Evolutionary conservation across 1,140 invertebrate species (phyloP).

Genomic region (Leptinotarsa lineolata): DNA sequence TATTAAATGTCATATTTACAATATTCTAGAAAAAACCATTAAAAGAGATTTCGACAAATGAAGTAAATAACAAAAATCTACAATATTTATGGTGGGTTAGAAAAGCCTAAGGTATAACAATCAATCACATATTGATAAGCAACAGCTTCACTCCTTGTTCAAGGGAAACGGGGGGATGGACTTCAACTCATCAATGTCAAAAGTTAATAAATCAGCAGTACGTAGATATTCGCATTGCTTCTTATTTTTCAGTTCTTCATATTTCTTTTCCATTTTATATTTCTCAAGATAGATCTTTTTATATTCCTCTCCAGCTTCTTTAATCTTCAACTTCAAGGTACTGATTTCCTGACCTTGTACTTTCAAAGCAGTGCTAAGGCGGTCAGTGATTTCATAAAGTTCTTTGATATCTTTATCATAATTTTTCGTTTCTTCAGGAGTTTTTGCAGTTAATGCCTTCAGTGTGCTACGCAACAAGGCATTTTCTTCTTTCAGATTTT

Average conservation of each 20-base stretch:
- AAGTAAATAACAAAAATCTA: too few species aligned
- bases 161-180: conserved; percentile 45
- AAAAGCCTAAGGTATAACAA: too few species aligned
- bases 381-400: conserved; percentile 35
- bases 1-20: too few species aligned
- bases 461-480: conserved; percentile 30
- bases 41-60: too few species aligned
- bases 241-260: conserved; percentile 32
- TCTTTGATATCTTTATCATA: conserved; percentile 40
- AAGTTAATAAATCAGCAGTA: conserved; percentile 30
- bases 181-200: conserved; percentile 43
- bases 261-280: conserved; percentile 35
- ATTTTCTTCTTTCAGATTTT: conserved; percentile 35
- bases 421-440: conserved; percentile 27
- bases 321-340: conserved; percentile 38
- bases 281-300: conserved; percentile 37
- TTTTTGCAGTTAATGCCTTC: conserved; percentile 30
- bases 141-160: background rate
- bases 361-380: conserved; percentile 22
- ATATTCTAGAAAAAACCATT: too few species aligned
- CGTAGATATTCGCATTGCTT: conserved; percentile 14
- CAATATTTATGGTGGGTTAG: too few species aligned
- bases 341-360: conserved; percentile 42
- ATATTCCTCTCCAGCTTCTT: conserved; percentile 31
- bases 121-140: too few species aligned